Evolutionary conservation across 2,797 vertebrate genomes (phyloP), one percentile per base, ranked within the genome.

Genomic region (Cossypha niveicapilla): DNA sequence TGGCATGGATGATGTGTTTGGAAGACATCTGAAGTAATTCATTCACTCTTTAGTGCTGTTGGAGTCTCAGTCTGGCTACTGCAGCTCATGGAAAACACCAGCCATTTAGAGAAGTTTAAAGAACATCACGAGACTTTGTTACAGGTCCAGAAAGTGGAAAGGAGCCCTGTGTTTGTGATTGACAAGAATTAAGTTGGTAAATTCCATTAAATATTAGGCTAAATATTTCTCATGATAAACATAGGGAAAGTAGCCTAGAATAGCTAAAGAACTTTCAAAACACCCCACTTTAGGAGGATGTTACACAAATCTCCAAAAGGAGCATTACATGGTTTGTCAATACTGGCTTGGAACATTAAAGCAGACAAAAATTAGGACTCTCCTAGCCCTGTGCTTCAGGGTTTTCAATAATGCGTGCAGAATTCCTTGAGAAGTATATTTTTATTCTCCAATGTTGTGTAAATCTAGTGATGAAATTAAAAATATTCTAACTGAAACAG

Each of bases 71-170:
- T 62, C 32, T 62, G 39, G 60, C 28, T 70, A 3, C 30, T 73
- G 39, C 28, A 35, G 41, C 37, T 77, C 27, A 23, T 56, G 37
- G 39, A 22, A 70, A 88, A 24, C 28, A 35, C 10, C 1, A 16
- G 1, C 24, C 0, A 0, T 68, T 57, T 25, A n/a, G 48, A 30
- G 60, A 85, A 21, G 4, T 27, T 25, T 34, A 22, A 42, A 50
- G 34, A 56, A 24, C 24, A 10, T 50, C 24, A 67, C 18, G 42
- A 48, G 50, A 34, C 13, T 89, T 86, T 86, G 10, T 39, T 30
- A 22, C 1, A 3, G 11, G 4, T 63, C 41, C 63, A 22, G 30
- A 81, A 75, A 71, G 65, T 18, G 50, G 18, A 32, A 82, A 62
- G 37, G 35, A 58, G 30, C 24, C 39, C 18, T 68, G 12, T 72